phyloP scores from a whole-genome alignment of 64 coral and sea anemone species.

The Anthopleura sola region DNA sequence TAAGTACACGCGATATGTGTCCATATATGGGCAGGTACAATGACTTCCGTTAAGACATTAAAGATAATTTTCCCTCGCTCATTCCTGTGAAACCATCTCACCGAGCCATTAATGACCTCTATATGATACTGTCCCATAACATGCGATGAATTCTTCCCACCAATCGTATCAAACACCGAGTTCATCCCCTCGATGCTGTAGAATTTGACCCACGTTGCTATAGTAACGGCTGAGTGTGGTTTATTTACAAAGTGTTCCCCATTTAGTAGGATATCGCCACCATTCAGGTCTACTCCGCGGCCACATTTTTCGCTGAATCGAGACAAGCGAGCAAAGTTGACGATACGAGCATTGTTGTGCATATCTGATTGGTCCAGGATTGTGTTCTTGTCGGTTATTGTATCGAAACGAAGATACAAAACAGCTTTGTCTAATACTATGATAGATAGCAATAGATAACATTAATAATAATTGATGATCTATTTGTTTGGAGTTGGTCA shows the following conservation, averaged over 20 bases:
- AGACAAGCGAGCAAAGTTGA: constrained; percentile 74
- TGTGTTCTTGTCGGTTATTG: constrained; percentile 64
- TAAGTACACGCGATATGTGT: constrained; percentile 84
- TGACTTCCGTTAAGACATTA: constrained; percentile 74
- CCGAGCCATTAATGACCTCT: constrained; percentile 74
- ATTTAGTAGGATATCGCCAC: constrained; percentile 81
- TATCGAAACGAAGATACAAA: constrained; percentile 83
- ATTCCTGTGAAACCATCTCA: constrained; percentile 90
- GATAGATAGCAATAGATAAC: constrained; percentile 23
- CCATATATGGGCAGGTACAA: constrained; percentile 59
- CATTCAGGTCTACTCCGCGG: constrained; percentile 76
- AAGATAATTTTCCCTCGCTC: constrained; percentile 70
- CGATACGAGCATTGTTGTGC: constrained; percentile 84
- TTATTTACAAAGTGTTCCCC: constrained; percentile 70
- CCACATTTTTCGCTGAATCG: constrained; percentile 93
- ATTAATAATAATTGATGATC: neutral
- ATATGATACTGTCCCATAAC: constrained; percentile 78
- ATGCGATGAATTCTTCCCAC: constrained; percentile 71
- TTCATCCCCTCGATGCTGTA: constrained; percentile 53
- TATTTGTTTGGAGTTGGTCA: neutral
- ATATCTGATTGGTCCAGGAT: constrained; percentile 69
- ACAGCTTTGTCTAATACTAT: constrained; percentile 80
- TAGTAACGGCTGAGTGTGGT: constrained; percentile 75
- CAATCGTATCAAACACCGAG: constrained; percentile 92
- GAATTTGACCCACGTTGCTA: constrained; percentile 89